Conservation (phyloP, 2,888 invertebrate genomes). For the Cryptocheilus praepositus region DNA sequence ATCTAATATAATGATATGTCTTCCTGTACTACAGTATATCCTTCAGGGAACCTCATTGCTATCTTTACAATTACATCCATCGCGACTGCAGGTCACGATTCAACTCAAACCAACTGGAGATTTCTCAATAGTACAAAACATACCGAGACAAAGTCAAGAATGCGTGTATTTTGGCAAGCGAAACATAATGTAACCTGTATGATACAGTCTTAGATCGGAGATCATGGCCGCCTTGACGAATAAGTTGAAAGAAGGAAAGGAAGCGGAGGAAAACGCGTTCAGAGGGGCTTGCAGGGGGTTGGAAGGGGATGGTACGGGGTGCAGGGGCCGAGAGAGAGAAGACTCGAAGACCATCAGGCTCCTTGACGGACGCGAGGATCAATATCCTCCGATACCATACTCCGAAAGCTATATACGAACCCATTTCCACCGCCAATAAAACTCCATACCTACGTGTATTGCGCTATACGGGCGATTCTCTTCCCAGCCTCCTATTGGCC, state of each 20-base stretch:
- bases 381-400: conserved; percentile 74
- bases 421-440: conserved; percentile 74
- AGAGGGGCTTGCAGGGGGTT: conserved; percentile 16
- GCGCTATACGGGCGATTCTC: conserved; percentile 70
- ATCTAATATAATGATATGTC: too few relatives aligned
- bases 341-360: conserved; percentile 71
- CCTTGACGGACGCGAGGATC: conserved; percentile 75
- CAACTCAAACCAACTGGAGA: too few relatives aligned
- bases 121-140: too few relatives aligned
- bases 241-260: too few relatives aligned
- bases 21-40: too few relatives aligned
- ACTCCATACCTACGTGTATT: conserved; percentile 72
- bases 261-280: too few relatives aligned
- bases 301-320: conserved; percentile 43
- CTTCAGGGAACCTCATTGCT: too few relatives aligned
- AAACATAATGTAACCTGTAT: conserved; percentile 7
- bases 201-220: conserved; percentile 9
- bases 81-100: too few relatives aligned
- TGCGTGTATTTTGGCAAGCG: too few relatives aligned
- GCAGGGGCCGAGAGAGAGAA: conserved; percentile 45
- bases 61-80: too few relatives aligned
- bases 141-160: too few relatives aligned
- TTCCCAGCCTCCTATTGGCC: conserved; percentile 71
- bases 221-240: conserved; percentile 1
- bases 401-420: conserved; percentile 69